A percentile compares a stretch with the other conserved stretches of the same genome.
Conservation (phyloP, 2,888 invertebrate genomes). For the Melanotus villosus region DNA sequence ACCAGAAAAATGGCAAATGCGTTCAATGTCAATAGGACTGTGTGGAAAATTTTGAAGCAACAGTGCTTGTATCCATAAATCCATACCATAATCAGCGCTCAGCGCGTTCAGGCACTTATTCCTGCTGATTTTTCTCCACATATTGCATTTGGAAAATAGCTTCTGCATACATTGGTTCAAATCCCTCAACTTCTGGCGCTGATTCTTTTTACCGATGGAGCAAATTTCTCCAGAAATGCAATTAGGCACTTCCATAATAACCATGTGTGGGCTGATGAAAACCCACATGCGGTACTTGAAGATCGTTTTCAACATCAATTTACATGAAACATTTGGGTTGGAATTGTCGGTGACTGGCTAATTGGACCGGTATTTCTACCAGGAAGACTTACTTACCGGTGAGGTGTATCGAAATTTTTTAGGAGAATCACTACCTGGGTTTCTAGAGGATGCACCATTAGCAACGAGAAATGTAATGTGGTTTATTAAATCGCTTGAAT, state of each 20-base stretch:
- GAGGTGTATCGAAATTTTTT: constrained; percentile 41
- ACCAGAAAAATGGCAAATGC: constrained; percentile 22
- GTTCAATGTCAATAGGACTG: constrained; percentile 10
- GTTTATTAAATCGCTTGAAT: constrained; percentile 50
- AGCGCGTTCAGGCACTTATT: constrained; percentile 30
- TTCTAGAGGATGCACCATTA: constrained; percentile 48
- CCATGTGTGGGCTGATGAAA: constrained; percentile 51
- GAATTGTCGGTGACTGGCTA: constrained; percentile 1
- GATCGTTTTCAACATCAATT: constrained; percentile 42
- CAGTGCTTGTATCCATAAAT: constrained; percentile 10
- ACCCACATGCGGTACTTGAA: constrained; percentile 36
- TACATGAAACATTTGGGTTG: constrained; percentile 43
- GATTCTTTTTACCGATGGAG: constrained; percentile 39
- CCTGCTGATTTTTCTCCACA: constrained; percentile 29
- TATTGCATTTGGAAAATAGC: constrained; percentile 36
- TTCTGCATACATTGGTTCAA: constrained; percentile 35
- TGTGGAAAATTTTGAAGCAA: constrained; percentile 18
- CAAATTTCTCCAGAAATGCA: constrained; percentile 34
- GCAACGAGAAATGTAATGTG: constrained; percentile 54
- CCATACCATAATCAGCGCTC: neutral
- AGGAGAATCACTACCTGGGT: constrained; percentile 31
- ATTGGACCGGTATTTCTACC: constrained; percentile 45
- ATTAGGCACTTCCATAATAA: constrained; percentile 51
- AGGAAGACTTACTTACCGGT: constrained; percentile 38
- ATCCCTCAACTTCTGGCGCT: constrained; percentile 43